Evolutionary conservation across 2,888 invertebrate species (phyloP), one percentile per base, ranked within the genome.

Genomic region (Prosopocoilus inquinatus): DNA sequence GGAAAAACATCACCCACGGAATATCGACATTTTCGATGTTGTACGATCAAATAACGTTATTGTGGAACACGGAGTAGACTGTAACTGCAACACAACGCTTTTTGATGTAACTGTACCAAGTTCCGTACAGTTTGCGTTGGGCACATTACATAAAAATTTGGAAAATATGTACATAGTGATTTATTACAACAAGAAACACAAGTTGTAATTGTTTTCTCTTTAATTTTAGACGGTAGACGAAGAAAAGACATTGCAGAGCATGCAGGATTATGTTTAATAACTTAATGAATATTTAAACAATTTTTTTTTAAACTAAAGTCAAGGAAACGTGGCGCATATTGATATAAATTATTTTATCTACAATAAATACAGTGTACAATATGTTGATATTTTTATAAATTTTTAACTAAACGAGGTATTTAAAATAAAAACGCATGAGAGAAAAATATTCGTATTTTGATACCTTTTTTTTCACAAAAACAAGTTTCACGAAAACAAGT

Each of bases 111-210:
- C 39, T 39, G 49, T 5, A 13, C 49, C 36, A 49, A 49, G 39
- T 3, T 28, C 49, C 9, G 39, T 13, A 34, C 49, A 38, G 47
- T 16, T 47, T 11, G n/a, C 4, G 35, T 34, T 33, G 34, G 47
- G 47, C 11, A 47, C 47, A 47, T 47, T 47, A 9, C 11, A 5
- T 5, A 34, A 47, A 33, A 47, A 34, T 3, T 12, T 34, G 35
- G 13, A 9, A 44, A 47, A 47, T 32, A 47, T 47, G 35, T 34
- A 47, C 34, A 35, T 34, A 47, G 12, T 47, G 16, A 32, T 47
- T 47, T 47, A 47, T 47, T 47, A 47, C 33, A 47, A 47, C 47
- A 47, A 47, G 34, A 47, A 47, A 47, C 47, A 16, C 16, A 47
- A 47, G 33, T 47, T 47, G 47, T 34, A 47, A 47, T 47, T 34